These are phyloP conservation scores for Trichacis sp. DNA, from an alignment of 2,888 invertebrate species.

Conservation along the genomic window DNA sequence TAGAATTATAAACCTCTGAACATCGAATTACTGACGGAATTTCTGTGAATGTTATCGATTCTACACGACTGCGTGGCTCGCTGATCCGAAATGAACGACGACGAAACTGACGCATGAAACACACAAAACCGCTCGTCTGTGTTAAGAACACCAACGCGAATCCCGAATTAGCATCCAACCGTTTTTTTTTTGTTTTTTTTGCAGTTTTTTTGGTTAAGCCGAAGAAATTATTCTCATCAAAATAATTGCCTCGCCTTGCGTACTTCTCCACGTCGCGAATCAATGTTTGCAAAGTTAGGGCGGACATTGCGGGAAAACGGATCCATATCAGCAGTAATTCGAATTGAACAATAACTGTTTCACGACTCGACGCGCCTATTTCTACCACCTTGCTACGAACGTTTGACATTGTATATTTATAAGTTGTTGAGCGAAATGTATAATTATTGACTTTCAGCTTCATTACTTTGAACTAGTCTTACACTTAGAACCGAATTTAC, in stretches of 20 bases:
- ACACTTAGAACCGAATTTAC: too few species aligned
- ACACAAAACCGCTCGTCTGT: not conserved
- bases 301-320: conserved; percentile 8
- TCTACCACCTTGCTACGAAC: conserved; percentile 6
- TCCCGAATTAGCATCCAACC: not conserved
- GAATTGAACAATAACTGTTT: conserved; percentile 19
- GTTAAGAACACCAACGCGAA: not conserved
- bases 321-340: conserved; percentile 14
- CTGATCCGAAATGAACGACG: conserved; percentile 28
- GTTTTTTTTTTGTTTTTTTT: too few species aligned
- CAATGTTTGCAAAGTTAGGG: conserved; percentile 5
- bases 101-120: conserved; percentile 21
- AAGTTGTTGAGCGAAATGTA: too few species aligned
- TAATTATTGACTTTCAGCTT: too few species aligned
- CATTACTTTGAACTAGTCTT: too few species aligned
- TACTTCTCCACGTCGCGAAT: not conserved
- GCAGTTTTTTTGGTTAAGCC: not conserved
- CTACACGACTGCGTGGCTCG: conserved; percentile 36
- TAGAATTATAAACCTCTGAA: conserved; percentile 22
- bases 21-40: conserved; percentile 32
- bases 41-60: conserved; percentile 41
- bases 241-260: not conserved
- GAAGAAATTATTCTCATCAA: too few species aligned
- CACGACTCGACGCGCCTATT: conserved; percentile 14
- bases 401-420: too few species aligned